A percentile compares a stretch with the other conserved stretches of the same genome.
These are phyloP conservation scores for Atlantisia rogersi DNA, from an alignment of 2,113 vertebrate genomes.

Conservation along the genomic window DNA sequence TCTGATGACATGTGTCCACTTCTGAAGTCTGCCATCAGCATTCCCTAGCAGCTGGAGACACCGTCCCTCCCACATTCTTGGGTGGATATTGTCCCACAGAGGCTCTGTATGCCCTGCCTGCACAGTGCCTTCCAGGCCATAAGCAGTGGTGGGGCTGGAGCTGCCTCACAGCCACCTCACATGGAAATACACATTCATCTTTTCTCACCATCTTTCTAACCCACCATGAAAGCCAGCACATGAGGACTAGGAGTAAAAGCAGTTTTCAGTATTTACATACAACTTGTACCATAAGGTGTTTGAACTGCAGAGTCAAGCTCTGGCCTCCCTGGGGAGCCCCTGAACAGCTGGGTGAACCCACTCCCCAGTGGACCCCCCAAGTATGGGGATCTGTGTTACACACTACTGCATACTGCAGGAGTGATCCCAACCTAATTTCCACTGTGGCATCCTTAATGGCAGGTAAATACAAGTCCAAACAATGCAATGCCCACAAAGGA, in stretches of 20 bases:
- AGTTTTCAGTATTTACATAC: not conserved
- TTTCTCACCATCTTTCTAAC: not conserved
- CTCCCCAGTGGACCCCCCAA: fast-evolving
- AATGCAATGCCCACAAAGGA: fast-evolving
- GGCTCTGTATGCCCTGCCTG: no score
- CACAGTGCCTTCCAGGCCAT: not conserved
- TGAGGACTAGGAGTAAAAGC: not conserved
- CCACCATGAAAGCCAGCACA: not conserved
- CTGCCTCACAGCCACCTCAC: not conserved
- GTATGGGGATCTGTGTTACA: not conserved
- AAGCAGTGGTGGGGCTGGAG: fast-evolving
- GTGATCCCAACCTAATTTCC: not conserved
- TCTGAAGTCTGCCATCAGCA: not conserved
- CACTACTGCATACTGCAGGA: not conserved
- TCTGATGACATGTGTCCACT: not conserved
- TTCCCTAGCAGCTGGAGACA: not conserved
- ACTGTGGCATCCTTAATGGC: not conserved
- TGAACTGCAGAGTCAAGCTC: not conserved
- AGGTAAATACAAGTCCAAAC: fast-evolving
- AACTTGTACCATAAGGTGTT: not conserved
- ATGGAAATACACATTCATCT: not conserved
- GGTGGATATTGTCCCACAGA: not conserved
- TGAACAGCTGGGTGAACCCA: not conserved
- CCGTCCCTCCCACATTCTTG: not conserved
- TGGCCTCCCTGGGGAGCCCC: not conserved